Conservation (phyloP, 1,140 invertebrate genomes). For the Drosophila kikkawai region DNA sequence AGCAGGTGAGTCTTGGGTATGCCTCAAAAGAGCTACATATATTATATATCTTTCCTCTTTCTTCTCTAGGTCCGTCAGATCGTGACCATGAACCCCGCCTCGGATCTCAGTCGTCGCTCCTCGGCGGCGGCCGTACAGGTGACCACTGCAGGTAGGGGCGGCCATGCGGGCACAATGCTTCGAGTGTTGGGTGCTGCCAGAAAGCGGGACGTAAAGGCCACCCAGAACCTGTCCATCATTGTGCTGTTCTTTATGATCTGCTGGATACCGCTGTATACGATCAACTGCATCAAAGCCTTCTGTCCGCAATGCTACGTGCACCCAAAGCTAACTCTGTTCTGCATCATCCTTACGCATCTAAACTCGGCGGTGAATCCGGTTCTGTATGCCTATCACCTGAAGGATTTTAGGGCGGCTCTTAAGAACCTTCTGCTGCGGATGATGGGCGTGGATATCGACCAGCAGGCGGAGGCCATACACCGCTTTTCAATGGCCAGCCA, state of each 20-base stretch:
- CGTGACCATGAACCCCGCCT: constrained; percentile 82
- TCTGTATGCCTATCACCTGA: constrained; percentile 95
- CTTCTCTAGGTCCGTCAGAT: constrained; percentile 79
- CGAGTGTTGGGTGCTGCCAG: constrained; percentile 91
- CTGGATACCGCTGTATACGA: constrained; percentile 96
- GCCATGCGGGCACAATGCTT: constrained; percentile 87
- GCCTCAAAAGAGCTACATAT: rapidly evolving
- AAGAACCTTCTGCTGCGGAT: constrained; percentile 88
- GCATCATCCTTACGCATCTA: constrained; percentile 94
- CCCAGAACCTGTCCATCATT: constrained; percentile 95
- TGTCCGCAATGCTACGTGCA: constrained; percentile 89
- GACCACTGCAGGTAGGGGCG: constrained; percentile 44
- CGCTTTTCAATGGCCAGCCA: constrained; percentile 84
- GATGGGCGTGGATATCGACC: constrained; percentile 85
- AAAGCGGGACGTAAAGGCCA: constrained; percentile 95
- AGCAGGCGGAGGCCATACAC: constrained; percentile 80
- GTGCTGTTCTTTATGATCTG: constrained; percentile 96
- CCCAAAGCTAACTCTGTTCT: constrained; percentile 90
- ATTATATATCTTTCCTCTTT: neutral
- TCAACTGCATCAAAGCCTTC: constrained; percentile 95
- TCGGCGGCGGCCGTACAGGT: constrained; percentile 76
- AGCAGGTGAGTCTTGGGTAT: constrained; percentile 89
- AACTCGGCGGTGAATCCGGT: constrained; percentile 96
- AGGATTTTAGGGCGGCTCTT: constrained; percentile 92
- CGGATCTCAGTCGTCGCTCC: constrained; percentile 77